Conservation (phyloP, 2,113 vertebrate species). For the Riparia riparia region DNA sequence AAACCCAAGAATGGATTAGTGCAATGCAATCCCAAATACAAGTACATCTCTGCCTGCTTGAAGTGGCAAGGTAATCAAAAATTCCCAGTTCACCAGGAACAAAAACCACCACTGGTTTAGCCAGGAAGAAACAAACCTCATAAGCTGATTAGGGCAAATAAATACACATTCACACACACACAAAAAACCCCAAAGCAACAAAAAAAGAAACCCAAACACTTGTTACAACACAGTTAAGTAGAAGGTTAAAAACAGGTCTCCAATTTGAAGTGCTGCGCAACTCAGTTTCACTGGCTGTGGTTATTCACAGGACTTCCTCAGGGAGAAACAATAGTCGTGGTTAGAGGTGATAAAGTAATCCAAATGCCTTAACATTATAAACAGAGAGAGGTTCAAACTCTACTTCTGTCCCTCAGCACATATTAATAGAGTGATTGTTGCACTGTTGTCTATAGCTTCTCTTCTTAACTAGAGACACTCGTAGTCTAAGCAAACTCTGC, state of each 20-base stretch:
- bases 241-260: background rate
- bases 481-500: background rate
- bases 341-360: background rate
- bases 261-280: background rate
- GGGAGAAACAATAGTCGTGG: background rate
- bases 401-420: background rate
- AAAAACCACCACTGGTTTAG: background rate
- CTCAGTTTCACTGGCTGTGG: background rate
- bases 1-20: background rate
- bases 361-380: background rate
- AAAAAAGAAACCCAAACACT: background rate
- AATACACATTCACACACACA: fast-evolving
- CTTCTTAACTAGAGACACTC: background rate
- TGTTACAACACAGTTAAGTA: background rate
- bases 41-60: background rate
- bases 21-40: background rate
- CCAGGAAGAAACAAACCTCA: background rate
- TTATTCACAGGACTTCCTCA: background rate
- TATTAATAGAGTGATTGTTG: background rate
- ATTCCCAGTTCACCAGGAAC: background rate
- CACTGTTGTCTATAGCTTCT: background rate
- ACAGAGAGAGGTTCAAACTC: background rate
- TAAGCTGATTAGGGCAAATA: background rate
- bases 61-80: background rate
- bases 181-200: background rate